Evolutionary conservation across 2,113 vertebrate species (phyloP), one percentile per base, ranked within the genome.

Genomic region (Taxidea taxus): DNA sequence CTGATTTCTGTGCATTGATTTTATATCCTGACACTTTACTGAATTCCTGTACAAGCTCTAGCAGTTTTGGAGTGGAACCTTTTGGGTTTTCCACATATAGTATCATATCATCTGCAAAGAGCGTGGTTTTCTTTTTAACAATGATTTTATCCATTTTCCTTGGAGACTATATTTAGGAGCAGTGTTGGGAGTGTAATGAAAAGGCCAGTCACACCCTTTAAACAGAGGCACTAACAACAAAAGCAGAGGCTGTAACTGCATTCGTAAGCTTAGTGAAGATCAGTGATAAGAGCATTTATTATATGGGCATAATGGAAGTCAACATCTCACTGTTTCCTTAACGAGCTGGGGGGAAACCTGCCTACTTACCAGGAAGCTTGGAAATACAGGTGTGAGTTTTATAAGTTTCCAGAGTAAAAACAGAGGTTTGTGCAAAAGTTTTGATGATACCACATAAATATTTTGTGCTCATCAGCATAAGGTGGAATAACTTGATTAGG

Each of bases 371-470:
- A 74, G 86, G 84, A 94, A 90, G 7, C 14, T 80, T 58, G 21
- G 37, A 89, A 95, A 83, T 56, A 86, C 47, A 80, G 72, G 13
- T 60, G 14, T 47, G 92, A 80, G 16, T 60, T 94, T 72, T 95
- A 11, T 80, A 47, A 82, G 12, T 92, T 87, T 94, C 64, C 60
- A 75, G 42, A 92, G 81, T 39, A 54, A 95, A 95, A 84, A 37
- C 12, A 96, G 92, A 96, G 18, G 15, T 47, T 68, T 60, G 5
- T 77, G 29, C 54, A 87, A 87, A 95, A 62, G 12, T 87, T 94
- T 60, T 92, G 70, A 87, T 27, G 34, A 37, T 14, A 29, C 27
- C 31, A 54, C 25, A 60, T 27, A 84, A 54, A 85, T 39, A 66
- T 70, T 51, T 60, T 47, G 89, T 84, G 74, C 47, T 86, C 39